Evolutionary conservation across 2,113 vertebrate species (phyloP).

Genomic region (Seriola rivoliana): DNA sequence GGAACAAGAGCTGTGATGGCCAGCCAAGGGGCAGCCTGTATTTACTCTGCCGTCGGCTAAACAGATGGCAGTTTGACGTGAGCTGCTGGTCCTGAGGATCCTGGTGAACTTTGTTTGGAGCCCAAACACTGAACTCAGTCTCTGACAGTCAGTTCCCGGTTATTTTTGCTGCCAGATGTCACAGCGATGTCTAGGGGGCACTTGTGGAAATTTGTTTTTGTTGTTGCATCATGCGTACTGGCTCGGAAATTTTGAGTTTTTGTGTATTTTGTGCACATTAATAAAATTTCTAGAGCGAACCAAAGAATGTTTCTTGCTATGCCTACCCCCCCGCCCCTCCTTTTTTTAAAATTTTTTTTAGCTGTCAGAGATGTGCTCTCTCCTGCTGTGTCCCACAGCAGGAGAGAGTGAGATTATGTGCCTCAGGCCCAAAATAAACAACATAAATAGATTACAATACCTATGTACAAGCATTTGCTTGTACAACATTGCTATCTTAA

Average conservation of each 20-base stretch:
- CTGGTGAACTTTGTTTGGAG: conserved; percentile 67
- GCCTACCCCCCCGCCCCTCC: too few relatives aligned
- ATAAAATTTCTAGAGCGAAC: not conserved
- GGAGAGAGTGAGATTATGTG: not conserved
- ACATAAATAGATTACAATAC: conserved; percentile 7
- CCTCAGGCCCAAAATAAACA: conserved; percentile 1
- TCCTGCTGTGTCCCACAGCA: not conserved
- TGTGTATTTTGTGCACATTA: not conserved
- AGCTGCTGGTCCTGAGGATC: conserved; percentile 27
- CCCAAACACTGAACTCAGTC: conserved; percentile 62
- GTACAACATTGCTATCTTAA: not conserved
- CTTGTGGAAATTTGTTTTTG: conserved; percentile 30
- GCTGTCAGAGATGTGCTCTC: not conserved
- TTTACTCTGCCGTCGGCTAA: conserved; percentile 68
- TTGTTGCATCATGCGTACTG: not conserved
- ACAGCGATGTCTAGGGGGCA: not conserved
- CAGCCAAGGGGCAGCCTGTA: conserved; percentile 50
- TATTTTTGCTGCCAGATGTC: conserved; percentile 25
- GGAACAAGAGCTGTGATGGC: not conserved
- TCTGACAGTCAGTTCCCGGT: conserved; percentile 7
- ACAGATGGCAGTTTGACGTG: conserved; percentile 53
- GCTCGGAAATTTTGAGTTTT: not conserved
- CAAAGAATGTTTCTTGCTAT: not conserved
- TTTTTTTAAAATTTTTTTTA: not conserved
- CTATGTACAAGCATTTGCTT: conserved; percentile 3